Evolutionary conservation across 2,888 invertebrate species (phyloP).

Genomic region (Megastigmus dorsalis): DNA sequence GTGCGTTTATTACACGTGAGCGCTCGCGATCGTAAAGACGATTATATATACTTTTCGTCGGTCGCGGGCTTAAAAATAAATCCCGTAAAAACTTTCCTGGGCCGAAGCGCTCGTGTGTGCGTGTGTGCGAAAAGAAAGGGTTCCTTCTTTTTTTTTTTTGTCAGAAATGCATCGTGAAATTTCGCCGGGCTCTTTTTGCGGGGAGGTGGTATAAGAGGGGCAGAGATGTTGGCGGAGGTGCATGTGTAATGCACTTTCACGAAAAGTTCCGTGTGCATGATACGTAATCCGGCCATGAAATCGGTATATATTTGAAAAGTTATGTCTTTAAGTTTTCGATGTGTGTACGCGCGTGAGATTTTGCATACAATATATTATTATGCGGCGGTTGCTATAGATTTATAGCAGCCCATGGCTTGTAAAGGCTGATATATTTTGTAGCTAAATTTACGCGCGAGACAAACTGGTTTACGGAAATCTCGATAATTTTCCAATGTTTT

Average conservation of each 20-base stretch:
- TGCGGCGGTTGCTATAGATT: slow-evolving; percentile 10
- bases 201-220: no score
- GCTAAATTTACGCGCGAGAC: slow-evolving; percentile 14
- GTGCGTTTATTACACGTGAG: slow-evolving; percentile 15
- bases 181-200: neutral
- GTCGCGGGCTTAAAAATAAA: neutral
- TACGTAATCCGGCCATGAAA: slow-evolving; percentile 4
- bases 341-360: neutral
- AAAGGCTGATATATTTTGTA: slow-evolving; percentile 30
- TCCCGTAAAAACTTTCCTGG: neutral
- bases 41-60: neutral
- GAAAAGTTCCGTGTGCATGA: slow-evolving; percentile 3
- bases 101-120: neutral
- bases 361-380: slow-evolving; percentile 36
- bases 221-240: no score
- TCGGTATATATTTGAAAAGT: neutral
- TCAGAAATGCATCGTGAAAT: slow-evolving; percentile 9
- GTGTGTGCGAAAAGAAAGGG: neutral
- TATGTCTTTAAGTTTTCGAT: neutral
- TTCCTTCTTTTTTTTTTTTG: no score
- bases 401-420: slow-evolving; percentile 14
- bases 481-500: slow-evolving; percentile 27
- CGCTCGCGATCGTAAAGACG: slow-evolving; percentile 30
- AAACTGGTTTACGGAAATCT: slow-evolving; percentile 13
- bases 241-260: slow-evolving; percentile 23